Conservation (phyloP, 2,113 vertebrate species). For the Recurvirostra avosetta region DNA sequence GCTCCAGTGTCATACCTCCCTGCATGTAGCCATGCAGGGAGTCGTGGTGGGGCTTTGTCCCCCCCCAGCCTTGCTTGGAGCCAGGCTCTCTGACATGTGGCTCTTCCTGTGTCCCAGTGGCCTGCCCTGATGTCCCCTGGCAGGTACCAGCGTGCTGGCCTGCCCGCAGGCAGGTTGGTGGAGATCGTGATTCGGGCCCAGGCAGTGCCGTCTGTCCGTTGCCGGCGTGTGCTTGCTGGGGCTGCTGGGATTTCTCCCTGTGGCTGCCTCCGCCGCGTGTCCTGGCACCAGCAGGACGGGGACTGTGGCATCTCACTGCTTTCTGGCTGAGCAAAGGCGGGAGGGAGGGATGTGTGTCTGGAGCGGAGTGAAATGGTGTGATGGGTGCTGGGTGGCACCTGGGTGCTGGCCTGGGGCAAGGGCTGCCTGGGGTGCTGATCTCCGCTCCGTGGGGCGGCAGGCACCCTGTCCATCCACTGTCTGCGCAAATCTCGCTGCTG, state of each 20-base stretch:
- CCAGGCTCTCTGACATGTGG: rapidly evolving
- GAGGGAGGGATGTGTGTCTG: neutral
- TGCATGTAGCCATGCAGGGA: rapidly evolving
- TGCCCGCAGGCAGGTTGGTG: rapidly evolving
- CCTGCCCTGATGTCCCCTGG: neutral
- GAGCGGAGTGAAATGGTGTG: neutral
- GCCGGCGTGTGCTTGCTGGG: neutral
- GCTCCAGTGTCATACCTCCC: neutral
- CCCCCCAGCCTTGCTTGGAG: neutral
- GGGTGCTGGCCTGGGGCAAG: neutral
- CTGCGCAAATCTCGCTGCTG: neutral
- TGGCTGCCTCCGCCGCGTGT: rapidly evolving
- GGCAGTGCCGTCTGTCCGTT: neutral
- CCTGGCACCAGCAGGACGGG: rapidly evolving
- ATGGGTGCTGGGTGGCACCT: neutral
- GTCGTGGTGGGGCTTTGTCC: neutral
- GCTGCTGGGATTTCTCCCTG: rapidly evolving
- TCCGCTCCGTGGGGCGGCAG: rapidly evolving
- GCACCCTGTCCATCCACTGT: rapidly evolving
- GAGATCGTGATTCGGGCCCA: neutral
- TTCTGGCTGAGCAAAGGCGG: neutral
- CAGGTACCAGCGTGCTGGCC: neutral
- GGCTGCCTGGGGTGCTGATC: neutral
- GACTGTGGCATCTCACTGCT: neutral
- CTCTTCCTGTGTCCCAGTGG: neutral